Percentiles rank a stretch among this genome's conserved stretches.
phyloP scores from a whole-genome alignment of 2,797 vertebrate species.

The Hoplostethus mediterraneus region DNA sequence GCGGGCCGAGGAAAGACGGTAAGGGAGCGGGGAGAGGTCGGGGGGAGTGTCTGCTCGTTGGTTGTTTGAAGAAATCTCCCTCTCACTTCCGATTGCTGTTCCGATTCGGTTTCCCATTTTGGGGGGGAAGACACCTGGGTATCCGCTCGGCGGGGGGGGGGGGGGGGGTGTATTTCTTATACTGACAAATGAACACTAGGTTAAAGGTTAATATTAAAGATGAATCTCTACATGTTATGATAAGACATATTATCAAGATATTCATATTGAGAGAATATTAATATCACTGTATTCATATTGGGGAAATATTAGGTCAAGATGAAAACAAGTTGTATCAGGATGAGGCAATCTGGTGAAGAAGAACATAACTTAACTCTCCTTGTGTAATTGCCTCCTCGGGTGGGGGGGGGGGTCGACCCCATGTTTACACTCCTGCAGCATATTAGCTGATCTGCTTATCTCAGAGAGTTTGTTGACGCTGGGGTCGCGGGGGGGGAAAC shows the following conservation, averaged over 20 bases:
- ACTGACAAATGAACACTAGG: too few species aligned
- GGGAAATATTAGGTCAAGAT: too few species aligned
- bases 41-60: neutral
- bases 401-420: slow-evolving; percentile 12
- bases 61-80: neutral
- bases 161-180: too few species aligned
- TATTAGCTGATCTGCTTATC: slow-evolving; percentile 28
- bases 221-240: too few species aligned
- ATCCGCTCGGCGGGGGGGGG: neutral
- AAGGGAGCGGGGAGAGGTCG: neutral
- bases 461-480: slow-evolving; percentile 31
- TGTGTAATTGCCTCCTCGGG: slow-evolving; percentile 1
- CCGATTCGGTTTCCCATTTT: neutral
- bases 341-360: neutral
- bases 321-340: too few species aligned
- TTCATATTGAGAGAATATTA: too few species aligned
- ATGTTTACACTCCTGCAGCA: slow-evolving; percentile 2
- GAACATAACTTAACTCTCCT: neutral
- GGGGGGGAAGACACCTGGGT: neutral
- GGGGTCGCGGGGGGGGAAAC: slow-evolving; percentile 21
- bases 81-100: neutral
- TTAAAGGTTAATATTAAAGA: too few species aligned
- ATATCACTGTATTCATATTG: too few species aligned
- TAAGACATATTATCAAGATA: too few species aligned
- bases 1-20: slow-evolving; percentile 6